phyloP scores from a whole-genome alignment of 37 sponge, comb jelly and placozoan species.

The Eunapius fragilis region DNA sequence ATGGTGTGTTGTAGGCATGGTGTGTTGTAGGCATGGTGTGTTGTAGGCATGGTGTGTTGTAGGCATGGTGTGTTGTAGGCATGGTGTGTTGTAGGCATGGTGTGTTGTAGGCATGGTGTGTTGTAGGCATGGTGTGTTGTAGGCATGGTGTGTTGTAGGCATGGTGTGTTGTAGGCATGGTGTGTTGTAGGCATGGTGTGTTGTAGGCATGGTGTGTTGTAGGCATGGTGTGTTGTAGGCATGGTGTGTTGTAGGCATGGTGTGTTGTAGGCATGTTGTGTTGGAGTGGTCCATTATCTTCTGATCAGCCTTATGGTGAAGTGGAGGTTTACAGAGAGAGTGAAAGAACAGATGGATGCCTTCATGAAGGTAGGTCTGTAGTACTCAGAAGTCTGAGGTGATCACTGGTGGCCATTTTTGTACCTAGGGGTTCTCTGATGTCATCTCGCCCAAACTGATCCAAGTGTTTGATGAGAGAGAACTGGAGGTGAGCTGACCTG shows the following conservation, averaged over 20 bases:
- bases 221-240: too few relatives aligned
- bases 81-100: neutral
- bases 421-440: slow-evolving; percentile 84
- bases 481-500: slow-evolving; percentile 70
- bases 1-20: too few relatives aligned
- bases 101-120: too few relatives aligned
- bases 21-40: neutral
- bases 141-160: neutral
- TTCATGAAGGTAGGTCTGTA: slow-evolving; percentile 74
- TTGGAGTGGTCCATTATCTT: neutral
- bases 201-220: too few relatives aligned
- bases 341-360: slow-evolving; percentile 84
- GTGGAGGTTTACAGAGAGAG: slow-evolving; percentile 90
- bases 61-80: too few relatives aligned
- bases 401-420: slow-evolving; percentile 7
- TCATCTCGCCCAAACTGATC: slow-evolving; percentile 77
- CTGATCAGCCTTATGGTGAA: slow-evolving; percentile 79
- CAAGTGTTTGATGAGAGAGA: slow-evolving; percentile 95
- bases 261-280: neutral
- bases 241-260: neutral
- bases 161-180: too few relatives aligned
- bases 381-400: neutral
- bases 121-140: neutral
- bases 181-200: neutral
- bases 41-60: too few relatives aligned